Percentiles rank a stretch among this genome's conserved stretches.
phyloP scores from a whole-genome alignment of 2,113 vertebrate genomes.

The Puntigrus tetrazona region DNA sequence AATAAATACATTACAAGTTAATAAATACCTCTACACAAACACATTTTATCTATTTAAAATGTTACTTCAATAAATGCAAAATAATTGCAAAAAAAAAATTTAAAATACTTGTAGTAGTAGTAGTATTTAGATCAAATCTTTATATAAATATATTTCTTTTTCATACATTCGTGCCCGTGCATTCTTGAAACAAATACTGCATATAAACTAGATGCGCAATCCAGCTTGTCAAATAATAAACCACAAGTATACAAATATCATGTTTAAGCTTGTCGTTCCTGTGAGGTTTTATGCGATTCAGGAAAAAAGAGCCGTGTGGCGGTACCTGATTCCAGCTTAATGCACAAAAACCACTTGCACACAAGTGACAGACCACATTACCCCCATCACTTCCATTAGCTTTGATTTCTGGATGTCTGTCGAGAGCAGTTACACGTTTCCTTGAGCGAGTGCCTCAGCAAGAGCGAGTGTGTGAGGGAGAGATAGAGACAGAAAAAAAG shows the following conservation, averaged over 20 bases:
- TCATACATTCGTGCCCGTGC: background rate
- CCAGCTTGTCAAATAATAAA: slow-evolving; percentile 44
- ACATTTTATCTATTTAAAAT: no score
- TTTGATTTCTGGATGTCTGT: slow-evolving; percentile 67
- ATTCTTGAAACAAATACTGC: slow-evolving; percentile 30
- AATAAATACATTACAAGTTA: no score
- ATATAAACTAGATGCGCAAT: background rate
- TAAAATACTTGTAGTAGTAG: no score
- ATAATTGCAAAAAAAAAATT: no score
- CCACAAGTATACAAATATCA: slow-evolving; percentile 34
- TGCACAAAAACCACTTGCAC: slow-evolving; percentile 67
- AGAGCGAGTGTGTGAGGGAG: slow-evolving; percentile 25
- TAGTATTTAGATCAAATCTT: background rate
- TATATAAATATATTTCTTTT: background rate
- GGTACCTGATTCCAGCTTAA: slow-evolving; percentile 61
- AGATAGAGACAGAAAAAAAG: slow-evolving; percentile 30
- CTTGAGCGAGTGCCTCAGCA: slow-evolving; percentile 53
- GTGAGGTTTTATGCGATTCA: slow-evolving; percentile 51
- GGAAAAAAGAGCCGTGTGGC: slow-evolving; percentile 31
- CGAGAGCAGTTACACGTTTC: slow-evolving; percentile 57
- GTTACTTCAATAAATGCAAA: no score
- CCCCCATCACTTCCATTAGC: slow-evolving; percentile 69
- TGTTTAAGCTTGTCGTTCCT: slow-evolving; percentile 21
- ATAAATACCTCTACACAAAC: no score
- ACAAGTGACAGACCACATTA: slow-evolving; percentile 68